Evolutionary conservation across 2,113 vertebrate species (phyloP), one percentile per base, ranked within the genome.

Genomic region (Polypterus senegalus): DNA sequence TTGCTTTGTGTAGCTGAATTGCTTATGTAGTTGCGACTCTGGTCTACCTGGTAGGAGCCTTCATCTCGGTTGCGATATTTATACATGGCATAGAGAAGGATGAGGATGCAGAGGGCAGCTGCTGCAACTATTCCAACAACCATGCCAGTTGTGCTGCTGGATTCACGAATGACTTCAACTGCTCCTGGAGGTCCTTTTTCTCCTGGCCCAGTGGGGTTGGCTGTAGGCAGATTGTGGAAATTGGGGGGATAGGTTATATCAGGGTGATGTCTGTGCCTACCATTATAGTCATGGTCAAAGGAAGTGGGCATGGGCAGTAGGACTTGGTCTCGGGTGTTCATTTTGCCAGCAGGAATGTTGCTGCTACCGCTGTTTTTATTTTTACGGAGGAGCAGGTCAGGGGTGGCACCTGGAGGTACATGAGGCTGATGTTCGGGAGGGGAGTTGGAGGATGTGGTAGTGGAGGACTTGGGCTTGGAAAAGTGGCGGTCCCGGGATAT

Each of bases 71-170:
- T 96, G 75, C 93, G 92, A 74, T 96, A 95, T 84, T 96, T 96
- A 83, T 96, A 95, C 93, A 96, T 96, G 84, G 93, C 93, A 68
- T 95, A 96, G 68, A 95, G 93, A n/a, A 96, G 91, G 79, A 96
- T 95, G 70, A 96, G 91, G 76, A 96, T 96, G 81, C 93, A 96
- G 71, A 96, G 93, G 52, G 93, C 93, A 49, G 93, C 92, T 5
- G 92, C 93, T 9, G 93, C 93, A 76, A 96, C 93, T 61, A 96
- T 96, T 65, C 93, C 93, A 64, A 96, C 93, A 79, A 96, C 93
- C 93, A 96, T 96, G 61, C 93, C 93, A 1, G 93, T 95, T 79
- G 93, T 96, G 83, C 92, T 94, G 77, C 93, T 92, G 73, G 93
- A 91, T 79, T 96, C 92, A 57, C 92, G 84, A 76, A 94, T 89